These are phyloP conservation scores for Drosophila murphyi DNA, from an alignment of 1,140 invertebrate genomes.

Conservation along the genomic window DNA sequence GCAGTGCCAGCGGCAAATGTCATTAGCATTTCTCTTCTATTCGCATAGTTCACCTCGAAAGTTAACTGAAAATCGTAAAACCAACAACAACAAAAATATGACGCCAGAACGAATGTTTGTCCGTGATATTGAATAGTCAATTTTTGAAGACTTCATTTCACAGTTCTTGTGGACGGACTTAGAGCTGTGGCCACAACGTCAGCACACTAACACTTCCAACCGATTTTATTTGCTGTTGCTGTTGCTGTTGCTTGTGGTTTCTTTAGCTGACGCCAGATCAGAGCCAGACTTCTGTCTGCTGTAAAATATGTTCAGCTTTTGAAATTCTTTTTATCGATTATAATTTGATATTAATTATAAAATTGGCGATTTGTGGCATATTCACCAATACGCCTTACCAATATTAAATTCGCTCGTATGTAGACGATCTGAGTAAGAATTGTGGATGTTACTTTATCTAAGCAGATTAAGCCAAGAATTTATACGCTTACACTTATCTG, in stretches of 20 bases:
- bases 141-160: neutral
- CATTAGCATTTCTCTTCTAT: conserved; percentile 28
- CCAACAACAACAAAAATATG: conserved; percentile 27
- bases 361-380: too few relatives aligned
- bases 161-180: neutral
- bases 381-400: too few relatives aligned
- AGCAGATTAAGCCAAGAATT: too few relatives aligned
- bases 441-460: too few relatives aligned
- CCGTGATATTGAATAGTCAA: neutral
- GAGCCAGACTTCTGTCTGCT: too few relatives aligned
- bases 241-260: conserved; percentile 7
- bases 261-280: neutral
- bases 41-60: conserved; percentile 18
- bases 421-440: too few relatives aligned
- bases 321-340: neutral
- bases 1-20: neutral
- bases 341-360: too few relatives aligned
- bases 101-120: neutral
- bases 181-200: conserved; percentile 28
- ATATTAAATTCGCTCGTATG: too few relatives aligned
- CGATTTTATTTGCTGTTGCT: conserved; percentile 16
- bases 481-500: too few relatives aligned
- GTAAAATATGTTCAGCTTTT: neutral
- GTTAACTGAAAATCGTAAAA: conserved; percentile 22
- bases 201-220: conserved; percentile 8